Percentiles rank a stretch among this genome's conserved stretches.
Evolutionary conservation across 2,113 vertebrate genomes (phyloP).

Genomic region (Mungos mungo): DNA sequence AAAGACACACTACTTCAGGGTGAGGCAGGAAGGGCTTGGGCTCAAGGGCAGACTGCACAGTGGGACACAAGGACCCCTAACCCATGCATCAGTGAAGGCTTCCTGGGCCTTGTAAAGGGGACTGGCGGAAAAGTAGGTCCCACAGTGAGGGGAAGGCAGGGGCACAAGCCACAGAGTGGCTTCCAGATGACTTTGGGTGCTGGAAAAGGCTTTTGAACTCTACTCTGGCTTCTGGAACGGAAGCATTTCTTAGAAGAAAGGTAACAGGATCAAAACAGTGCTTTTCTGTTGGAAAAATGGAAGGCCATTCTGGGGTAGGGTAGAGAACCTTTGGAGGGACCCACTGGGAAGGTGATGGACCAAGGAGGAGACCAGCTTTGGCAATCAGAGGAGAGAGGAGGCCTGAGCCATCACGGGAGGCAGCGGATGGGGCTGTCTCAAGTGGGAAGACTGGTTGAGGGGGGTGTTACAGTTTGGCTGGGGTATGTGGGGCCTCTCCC

Average conservation of each 20-base stretch:
- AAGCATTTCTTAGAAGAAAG: not conserved
- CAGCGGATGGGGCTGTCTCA: too few relatives aligned
- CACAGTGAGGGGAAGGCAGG: not conserved
- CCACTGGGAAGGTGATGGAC: not conserved
- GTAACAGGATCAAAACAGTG: not conserved
- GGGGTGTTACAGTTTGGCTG: not conserved
- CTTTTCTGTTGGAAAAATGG: too few relatives aligned
- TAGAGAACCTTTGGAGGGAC: not conserved
- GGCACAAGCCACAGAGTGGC: accelerated
- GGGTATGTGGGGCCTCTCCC: not conserved
- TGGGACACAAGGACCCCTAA: not conserved
- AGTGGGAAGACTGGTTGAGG: accelerated
- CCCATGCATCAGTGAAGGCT: not conserved
- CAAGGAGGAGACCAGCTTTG: not conserved
- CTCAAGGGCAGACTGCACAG: not conserved
- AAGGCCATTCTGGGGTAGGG: too few relatives aligned
- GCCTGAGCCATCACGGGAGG: not conserved
- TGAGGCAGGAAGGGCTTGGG: not conserved
- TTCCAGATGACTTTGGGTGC: not conserved
- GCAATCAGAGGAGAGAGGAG: not conserved
- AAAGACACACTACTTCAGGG: not conserved
- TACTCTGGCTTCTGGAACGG: not conserved
- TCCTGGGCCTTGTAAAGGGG: not conserved
- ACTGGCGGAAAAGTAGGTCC: not conserved
- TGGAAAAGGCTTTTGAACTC: not conserved